Evolutionary conservation across 2,888 invertebrate genomes (phyloP), one percentile per base, ranked within the genome.

Genomic region (Latrodectus hesperus): DNA sequence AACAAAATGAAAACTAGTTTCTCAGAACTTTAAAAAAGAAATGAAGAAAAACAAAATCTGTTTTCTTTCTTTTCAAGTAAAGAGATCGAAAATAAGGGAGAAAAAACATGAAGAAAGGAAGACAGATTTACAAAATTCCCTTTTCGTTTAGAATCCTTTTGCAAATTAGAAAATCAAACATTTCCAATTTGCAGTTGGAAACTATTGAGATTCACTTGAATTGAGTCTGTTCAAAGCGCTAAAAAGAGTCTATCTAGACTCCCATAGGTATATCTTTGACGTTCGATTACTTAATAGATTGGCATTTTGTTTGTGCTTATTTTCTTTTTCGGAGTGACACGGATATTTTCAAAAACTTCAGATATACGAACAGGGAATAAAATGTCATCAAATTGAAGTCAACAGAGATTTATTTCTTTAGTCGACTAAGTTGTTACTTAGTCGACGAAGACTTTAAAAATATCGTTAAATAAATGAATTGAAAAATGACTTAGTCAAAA

Each of bases 161-260:
- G 68, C 17, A 82, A 82, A 82, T 82, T 75, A 82, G 55, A 82
- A 75, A 82, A 75, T 68, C 70, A 82, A 82, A 82, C 75, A 68
- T 22, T n/a, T 22, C 52, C 26, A 16, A 68, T 10, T 22, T 22
- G 11, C 75, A 75, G 49, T 75, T 17, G 60, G 70, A n/a, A 26
- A 10, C 75, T 22, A 70, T 75, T 75, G 65, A 53, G 49, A 26
- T 17, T 8, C 38, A 9, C 14, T 22, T 14, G 12, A 52, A 17
- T 17, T 38, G 77, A 60, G 60, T 68, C 68, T 5, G n/a, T 51
- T 52, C 16, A 55, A 26, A 55, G 12, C 38, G 51, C n/a, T n/a
- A 75, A 70, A 70, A 60, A 12, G 38, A 71, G 55, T 10, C 22
- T n/a, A 9, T 60, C 38, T 2, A 49, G 9, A 26, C 71, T 53